Base-by-base conservation (phyloP, 2,797 vertebrate genomes). In the Fistularia tabacaria region DNA sequence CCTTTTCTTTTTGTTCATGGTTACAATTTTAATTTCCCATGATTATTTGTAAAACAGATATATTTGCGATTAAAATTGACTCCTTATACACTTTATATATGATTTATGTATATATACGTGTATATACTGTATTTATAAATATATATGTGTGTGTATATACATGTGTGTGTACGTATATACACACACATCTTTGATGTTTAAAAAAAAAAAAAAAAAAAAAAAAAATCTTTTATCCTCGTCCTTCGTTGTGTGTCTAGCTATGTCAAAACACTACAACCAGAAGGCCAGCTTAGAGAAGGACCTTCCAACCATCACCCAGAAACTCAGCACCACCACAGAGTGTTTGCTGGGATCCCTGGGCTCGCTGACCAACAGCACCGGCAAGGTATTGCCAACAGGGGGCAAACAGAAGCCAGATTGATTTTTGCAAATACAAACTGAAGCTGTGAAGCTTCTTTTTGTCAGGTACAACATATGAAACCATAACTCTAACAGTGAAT, bases 251-350 rank as follows among this genome's bases (percentile, higher is more conserved):
- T 77, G 71, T 81, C 46, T 81, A 98, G 97, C 95, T 77, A 91
- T 97, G 87, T 96, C 91, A 43, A 95, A 94, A 81, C 94, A 97
- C 84, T 99, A 97, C 82, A 96, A 87, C 86, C 95, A 97, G 76
- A 99, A 99, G 88, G 93, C 92, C 51, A 42, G 87, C 59, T 85
- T 98, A 66, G 97, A 99, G 71, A 92, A 92, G 72, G 95, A 97
- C 46, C 86, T 98, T 71, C 94, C 97, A 49, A 95, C 92, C 11
- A 81, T 93, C 75, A 96, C 96, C 0, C 95, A 99, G 90, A 99
- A 99, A 81, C 92, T 98, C 44, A 69, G 91, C 53, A 99, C 94
- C 75, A 99, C 97, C 46, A 95, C 97, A 11, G 95, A 99, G 69
- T 99, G 97, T 73, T 90, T 99, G 79, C 89, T 98, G 49, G 94